phyloP scores from a whole-genome alignment of 2,797 vertebrate genomes.

The Threskiornis aethiopicus region DNA sequence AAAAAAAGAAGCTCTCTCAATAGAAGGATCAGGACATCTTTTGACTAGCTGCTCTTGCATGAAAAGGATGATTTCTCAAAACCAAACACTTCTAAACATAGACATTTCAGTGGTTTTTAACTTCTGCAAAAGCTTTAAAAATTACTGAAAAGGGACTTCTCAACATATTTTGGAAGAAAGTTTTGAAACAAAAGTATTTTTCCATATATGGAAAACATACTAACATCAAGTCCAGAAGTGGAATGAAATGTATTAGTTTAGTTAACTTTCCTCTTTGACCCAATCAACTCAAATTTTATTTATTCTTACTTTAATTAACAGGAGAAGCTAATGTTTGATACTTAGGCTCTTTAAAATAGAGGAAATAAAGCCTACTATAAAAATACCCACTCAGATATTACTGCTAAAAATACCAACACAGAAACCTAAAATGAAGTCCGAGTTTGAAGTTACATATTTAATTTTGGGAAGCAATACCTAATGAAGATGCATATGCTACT shows the following conservation, averaged over 20 bases:
- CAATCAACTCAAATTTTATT: background rate
- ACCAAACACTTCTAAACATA: background rate
- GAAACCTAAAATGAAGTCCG: background rate
- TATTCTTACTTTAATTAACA: background rate
- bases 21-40: background rate
- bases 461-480: background rate
- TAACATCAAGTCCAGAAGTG: background rate
- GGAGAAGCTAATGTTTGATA: background rate
- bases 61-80: background rate
- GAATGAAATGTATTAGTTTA: background rate
- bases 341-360: background rate
- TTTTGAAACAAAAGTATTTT: background rate
- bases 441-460: background rate
- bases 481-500: background rate
- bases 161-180: background rate
- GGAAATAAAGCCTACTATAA: background rate
- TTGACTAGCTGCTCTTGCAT: background rate
- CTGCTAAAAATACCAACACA: background rate
- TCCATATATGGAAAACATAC: background rate
- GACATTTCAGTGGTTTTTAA: background rate
- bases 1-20: background rate
- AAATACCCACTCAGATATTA: background rate
- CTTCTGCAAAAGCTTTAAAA: background rate
- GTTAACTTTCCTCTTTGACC: background rate
- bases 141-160: background rate